Evolutionary conservation across 2,888 invertebrate genomes (phyloP).

Genomic region (Eupsilia transversa): DNA sequence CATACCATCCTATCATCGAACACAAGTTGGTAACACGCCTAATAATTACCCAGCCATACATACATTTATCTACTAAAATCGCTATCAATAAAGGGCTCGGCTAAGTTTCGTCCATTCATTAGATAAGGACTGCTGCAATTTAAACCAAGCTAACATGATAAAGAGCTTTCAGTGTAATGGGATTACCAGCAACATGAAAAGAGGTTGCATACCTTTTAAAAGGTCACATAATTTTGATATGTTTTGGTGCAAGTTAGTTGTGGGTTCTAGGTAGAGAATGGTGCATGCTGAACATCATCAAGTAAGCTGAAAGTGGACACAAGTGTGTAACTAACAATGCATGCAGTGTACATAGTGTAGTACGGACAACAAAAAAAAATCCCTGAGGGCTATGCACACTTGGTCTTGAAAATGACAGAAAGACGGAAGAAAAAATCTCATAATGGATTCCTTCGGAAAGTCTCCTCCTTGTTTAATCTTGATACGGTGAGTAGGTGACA

Average conservation of each 20-base stretch:
- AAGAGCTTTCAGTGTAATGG: constrained; percentile 82
- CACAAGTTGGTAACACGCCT: constrained; percentile 86
- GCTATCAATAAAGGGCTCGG: constrained; percentile 89
- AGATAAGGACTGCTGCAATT: constrained; percentile 86
- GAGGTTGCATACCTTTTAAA: constrained; percentile 77
- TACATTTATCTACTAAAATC: constrained; percentile 84
- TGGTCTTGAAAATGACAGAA: constrained; percentile 88
- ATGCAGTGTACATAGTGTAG: constrained; percentile 90
- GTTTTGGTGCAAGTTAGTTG: constrained; percentile 89
- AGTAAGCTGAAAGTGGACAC: constrained; percentile 87
- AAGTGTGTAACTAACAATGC: constrained; percentile 91
- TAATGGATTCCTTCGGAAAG: constrained; percentile 96
- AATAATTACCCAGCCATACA: constrained; percentile 84
- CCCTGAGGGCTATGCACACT: constrained; percentile 86
- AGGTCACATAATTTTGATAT: constrained; percentile 81
- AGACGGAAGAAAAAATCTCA: constrained; percentile 90
- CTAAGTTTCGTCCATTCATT: constrained; percentile 82
- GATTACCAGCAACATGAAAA: constrained; percentile 77
- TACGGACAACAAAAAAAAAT: constrained; percentile 80
- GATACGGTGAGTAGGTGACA: constrained; percentile 93
- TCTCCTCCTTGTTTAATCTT: constrained; percentile 96
- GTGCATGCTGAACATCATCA: constrained; percentile 88
- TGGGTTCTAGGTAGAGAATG: constrained; percentile 90
- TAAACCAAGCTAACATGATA: constrained; percentile 86
- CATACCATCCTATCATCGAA: constrained; percentile 88